Base-by-base conservation (phyloP, 2,888 invertebrate genomes). In the Prostheceraeus crozeri region DNA sequence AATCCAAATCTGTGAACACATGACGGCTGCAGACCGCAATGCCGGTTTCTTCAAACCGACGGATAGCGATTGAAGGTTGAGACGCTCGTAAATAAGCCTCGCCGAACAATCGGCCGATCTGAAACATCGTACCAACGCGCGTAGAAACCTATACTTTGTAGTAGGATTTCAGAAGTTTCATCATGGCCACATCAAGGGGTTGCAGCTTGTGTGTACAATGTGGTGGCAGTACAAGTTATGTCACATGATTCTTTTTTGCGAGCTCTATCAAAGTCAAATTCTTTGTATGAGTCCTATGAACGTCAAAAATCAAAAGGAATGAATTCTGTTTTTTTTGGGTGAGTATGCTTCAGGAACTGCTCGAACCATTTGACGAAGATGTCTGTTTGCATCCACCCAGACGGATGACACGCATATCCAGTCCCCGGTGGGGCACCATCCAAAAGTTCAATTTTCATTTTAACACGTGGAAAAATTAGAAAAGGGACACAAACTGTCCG, bases 181-280 rank as follows among this genome's bases (percentile, higher is more conserved):
- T 40, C 6, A 40, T 19, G 6, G 40, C 14, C 4, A 40, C 40
- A 23, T 40, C 40, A 6, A 40, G n/a, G 4, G 40, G 40, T 40
- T 40, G 40, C 40, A 40, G 14, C n/a, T 33, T 33, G 33, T 33
- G 33, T n/a, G 33, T 33, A 40, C 40, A 40, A n/a, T 40, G 40
- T 40, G 40, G 40, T 19, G 40, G 40, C 19, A 40, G 19, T 21
- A 40, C 40, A n/a, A 40, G 16, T 21, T 19, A 16, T 40, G 40
- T 40, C 6, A 40, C 40, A 40, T 40, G n/a, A 4, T n/a, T 40
- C 19, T n/a, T 4, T 40, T 40, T 40, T n/a, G 40, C 40, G 16
- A 16, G 14, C n/a, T 40, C 40, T 14, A 40, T 40, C 19, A 40
- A 4, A 40, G 14, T 21, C 40, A 4, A 14, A 23, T 40, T 40